Evolutionary conservation across 2,113 vertebrate species (phyloP).

Genomic region (Acanthochromis polyacanthus): DNA sequence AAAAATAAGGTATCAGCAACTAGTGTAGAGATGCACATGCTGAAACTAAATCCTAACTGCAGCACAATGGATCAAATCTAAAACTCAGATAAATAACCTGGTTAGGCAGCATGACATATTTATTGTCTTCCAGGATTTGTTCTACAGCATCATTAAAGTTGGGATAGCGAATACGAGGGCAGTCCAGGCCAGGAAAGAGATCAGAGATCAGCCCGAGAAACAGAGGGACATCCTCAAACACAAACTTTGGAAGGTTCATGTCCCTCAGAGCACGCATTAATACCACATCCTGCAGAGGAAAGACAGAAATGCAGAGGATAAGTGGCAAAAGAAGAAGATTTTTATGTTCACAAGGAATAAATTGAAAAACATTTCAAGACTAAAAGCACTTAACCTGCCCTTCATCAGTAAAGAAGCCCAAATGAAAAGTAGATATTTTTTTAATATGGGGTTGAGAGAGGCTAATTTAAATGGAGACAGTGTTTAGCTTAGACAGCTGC

Average conservation of each 20-base stretch:
- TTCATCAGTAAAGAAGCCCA: too few relatives aligned
- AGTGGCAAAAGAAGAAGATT: not conserved
- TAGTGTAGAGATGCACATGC: not conserved
- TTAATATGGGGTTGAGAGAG: not conserved
- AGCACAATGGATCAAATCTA: not conserved
- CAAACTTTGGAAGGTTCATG: constrained; percentile 98
- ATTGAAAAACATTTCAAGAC: not conserved
- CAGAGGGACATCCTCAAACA: constrained; percentile 96
- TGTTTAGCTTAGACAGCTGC: too few relatives aligned
- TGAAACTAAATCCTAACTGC: not conserved
- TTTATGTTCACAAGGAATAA: not conserved
- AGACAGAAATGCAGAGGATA: not conserved
- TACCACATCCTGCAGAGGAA: constrained; percentile 90
- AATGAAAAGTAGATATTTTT: too few relatives aligned
- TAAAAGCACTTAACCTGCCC: not conserved
- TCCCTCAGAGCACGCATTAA: constrained; percentile 96
- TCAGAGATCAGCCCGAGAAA: constrained; percentile 96
- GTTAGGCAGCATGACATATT: constrained; percentile 86
- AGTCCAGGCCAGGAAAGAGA: constrained; percentile 95
- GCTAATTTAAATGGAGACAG: not conserved
- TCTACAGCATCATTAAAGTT: constrained; percentile 93
- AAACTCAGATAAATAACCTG: constrained; percentile 84
- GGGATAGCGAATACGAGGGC: constrained; percentile 93
- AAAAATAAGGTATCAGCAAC: not conserved
- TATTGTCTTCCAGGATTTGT: constrained; percentile 85